These are phyloP conservation scores for Drosophila suboccidentalis DNA, from an alignment of 2,888 invertebrate species.

Conservation along the genomic window DNA sequence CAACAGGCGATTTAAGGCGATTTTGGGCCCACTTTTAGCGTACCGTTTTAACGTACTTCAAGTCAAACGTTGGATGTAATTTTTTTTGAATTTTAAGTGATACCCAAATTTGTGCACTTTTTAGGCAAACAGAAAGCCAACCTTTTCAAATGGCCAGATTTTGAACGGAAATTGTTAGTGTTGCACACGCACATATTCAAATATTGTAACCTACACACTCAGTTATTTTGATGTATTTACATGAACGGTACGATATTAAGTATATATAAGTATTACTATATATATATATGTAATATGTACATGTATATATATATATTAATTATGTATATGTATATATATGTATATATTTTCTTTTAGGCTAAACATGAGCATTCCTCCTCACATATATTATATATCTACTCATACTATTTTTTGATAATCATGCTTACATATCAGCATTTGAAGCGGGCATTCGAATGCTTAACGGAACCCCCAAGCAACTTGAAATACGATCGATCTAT, in stretches of 20 bases:
- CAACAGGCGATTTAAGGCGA: conserved; percentile 61
- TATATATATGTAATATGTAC: conserved; percentile 44
- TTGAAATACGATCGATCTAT: conserved; percentile 33
- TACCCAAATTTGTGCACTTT: conserved; percentile 54
- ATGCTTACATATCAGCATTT: conserved; percentile 80
- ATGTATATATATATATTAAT: conserved; percentile 40
- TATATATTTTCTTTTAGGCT: conserved; percentile 55
- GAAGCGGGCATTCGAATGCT: conserved; percentile 69
- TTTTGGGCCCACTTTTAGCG: conserved; percentile 45
- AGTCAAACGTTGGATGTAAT: conserved; percentile 40
- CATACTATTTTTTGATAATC: conserved; percentile 73
- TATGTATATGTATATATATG: conserved; percentile 32
- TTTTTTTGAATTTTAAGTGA: conserved; percentile 64
- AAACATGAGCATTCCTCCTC: conserved; percentile 32
- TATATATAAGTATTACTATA: conserved; percentile 36
- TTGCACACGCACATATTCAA: conserved; percentile 37
- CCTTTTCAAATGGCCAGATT: conserved; percentile 45
- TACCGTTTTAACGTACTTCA: conserved; percentile 63
- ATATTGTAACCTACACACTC: conserved; percentile 48
- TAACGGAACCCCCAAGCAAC: conserved; percentile 33
- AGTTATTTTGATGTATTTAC: conserved; percentile 52
- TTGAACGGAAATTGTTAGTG: conserved; percentile 49
- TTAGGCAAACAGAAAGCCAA: conserved; percentile 51
- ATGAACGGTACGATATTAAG: conserved; percentile 54
- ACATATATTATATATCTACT: conserved; percentile 32